Conservation (phyloP, 2,888 invertebrate species). For the Acanthosepion pharaonis region DNA sequence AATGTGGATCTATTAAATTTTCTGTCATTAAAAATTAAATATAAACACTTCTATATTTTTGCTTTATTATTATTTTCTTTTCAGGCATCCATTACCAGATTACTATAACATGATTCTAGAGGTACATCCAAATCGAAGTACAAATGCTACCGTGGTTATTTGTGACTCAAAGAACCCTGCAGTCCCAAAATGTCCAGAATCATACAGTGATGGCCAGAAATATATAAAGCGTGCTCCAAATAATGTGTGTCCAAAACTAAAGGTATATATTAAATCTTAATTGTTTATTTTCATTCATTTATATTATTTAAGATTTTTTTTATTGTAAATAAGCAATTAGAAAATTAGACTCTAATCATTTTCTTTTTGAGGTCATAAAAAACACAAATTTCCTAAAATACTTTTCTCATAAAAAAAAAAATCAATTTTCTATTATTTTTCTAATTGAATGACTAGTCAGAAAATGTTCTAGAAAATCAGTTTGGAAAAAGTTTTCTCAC, state of each 20-base stretch:
- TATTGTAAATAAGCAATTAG: neutral
- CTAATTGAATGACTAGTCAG: too few relatives aligned
- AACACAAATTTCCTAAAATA: too few relatives aligned
- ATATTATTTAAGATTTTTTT: neutral
- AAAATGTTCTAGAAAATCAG: too few relatives aligned
- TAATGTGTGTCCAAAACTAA: slow-evolving; percentile 63
- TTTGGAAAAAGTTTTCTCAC: neutral
- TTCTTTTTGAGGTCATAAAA: too few relatives aligned
- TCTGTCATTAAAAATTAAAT: neutral
- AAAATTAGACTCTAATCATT: neutral
- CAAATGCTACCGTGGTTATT: slow-evolving; percentile 62
- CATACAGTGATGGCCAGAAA: slow-evolving; percentile 65
- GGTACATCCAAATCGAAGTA: slow-evolving; percentile 64
- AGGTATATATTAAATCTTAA: slow-evolving; percentile 53
- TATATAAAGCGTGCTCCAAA: slow-evolving; percentile 66
- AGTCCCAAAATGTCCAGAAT: slow-evolving; percentile 63
- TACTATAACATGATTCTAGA: slow-evolving; percentile 70
- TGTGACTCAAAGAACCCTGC: slow-evolving; percentile 68
- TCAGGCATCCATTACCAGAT: slow-evolving; percentile 71
- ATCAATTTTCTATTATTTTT: too few relatives aligned
- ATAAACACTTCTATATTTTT: neutral
- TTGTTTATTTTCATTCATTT: neutral
- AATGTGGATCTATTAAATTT: neutral
- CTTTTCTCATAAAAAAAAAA: too few relatives aligned
- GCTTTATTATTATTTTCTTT: neutral